Conservation (phyloP, 30 jellyfish, hydroid and myxozoan genomes). For the Morbakka virulenta region DNA sequence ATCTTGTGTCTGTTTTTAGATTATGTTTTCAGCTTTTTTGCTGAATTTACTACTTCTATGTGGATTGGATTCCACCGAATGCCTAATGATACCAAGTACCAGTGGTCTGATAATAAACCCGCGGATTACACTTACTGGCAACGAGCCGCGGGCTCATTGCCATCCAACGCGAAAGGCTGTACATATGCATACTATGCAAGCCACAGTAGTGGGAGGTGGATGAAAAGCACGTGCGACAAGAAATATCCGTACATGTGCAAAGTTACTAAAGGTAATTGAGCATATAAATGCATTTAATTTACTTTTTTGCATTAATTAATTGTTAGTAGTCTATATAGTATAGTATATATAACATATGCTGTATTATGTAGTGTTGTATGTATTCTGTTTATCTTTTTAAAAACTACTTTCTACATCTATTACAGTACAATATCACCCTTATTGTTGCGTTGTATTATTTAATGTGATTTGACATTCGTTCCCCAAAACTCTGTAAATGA, state of each 20-base stretch:
- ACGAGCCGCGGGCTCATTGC: constrained; percentile 23
- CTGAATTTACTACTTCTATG: constrained; percentile 40
- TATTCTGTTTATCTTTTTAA: too few species aligned
- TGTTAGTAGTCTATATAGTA: too few species aligned
- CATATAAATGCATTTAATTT: neutral
- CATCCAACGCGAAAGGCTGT: constrained; percentile 31
- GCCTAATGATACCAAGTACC: constrained; percentile 30
- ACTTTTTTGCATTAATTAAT: neutral
- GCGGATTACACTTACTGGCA: constrained; percentile 74
- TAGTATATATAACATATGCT: too few species aligned
- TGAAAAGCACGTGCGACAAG: constrained; percentile 62
- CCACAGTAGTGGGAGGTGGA: constrained; percentile 64
- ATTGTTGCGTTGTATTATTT: too few species aligned
- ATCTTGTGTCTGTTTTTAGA: too few species aligned
- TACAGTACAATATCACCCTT: neutral
- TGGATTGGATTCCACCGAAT: constrained; percentile 95
- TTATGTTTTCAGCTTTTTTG: constrained; percentile 63
- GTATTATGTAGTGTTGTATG: too few species aligned
- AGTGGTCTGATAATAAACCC: constrained; percentile 80
- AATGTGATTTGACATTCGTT: too few species aligned
- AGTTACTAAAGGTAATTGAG: constrained; percentile 43
- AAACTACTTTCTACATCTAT: neutral
- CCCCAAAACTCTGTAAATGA: too few species aligned
- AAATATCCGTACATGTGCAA: constrained; percentile 77
- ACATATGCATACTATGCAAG: constrained; percentile 7